These are phyloP conservation scores for Orcinus orca DNA, from an alignment of 2,113 vertebrate genomes.

Conservation along the genomic window DNA sequence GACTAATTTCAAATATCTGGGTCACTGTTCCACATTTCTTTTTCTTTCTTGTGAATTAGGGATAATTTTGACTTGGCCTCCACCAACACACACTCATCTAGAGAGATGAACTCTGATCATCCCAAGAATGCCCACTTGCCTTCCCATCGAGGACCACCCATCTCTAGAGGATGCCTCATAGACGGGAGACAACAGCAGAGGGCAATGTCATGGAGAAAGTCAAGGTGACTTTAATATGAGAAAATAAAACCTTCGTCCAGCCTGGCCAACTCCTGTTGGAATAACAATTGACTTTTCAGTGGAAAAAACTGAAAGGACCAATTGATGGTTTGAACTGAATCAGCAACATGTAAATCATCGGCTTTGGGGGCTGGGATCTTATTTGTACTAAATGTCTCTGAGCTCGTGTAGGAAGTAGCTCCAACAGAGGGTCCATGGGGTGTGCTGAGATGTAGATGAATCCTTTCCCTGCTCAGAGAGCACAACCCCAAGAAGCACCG, in stretches of 20 bases:
- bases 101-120: background rate
- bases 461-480: background rate
- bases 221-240: background rate
- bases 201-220: background rate
- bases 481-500: background rate
- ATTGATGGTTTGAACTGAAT: background rate
- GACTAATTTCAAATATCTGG: background rate
- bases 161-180: background rate
- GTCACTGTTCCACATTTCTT: background rate
- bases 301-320: background rate
- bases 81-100: background rate
- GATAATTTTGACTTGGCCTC: background rate
- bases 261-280: background rate
- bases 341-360: background rate
- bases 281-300: constrained; percentile 19
- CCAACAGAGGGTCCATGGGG: background rate
- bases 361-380: background rate
- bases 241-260: constrained; percentile 8
- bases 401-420: background rate
- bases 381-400: background rate
- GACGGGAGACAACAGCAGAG: background rate
- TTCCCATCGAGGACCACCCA: background rate
- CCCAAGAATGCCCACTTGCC: background rate
- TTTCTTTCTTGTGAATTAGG: background rate
- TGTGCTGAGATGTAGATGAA: background rate